Base-by-base conservation (phyloP, 2,888 invertebrate genomes). In the Eupithecia subumbrata region DNA sequence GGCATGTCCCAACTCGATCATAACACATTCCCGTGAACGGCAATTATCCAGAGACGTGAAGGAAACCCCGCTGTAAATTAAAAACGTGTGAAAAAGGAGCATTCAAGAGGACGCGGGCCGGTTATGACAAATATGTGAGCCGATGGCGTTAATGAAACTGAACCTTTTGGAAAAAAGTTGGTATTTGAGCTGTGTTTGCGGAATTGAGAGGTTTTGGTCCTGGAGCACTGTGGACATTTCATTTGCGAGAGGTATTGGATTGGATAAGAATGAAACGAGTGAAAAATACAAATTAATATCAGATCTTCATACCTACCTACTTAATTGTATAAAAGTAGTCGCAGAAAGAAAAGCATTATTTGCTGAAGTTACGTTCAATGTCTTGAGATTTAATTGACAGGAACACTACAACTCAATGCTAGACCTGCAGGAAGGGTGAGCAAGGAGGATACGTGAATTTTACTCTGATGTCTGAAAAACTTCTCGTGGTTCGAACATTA, bases 61-160 rank as follows among this genome's bases (percentile, higher is more conserved):
- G 87, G 87, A 91, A 92, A 92, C 87, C 84, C 92, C 88, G 89
- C 70, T 87, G 87, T 85, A 92, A 93, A 94, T 94, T 93, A 93
- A 94, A 94, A 94, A 94, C 90, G 90, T 87, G 85, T 86, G 86
- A 92, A 94, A 94, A 94, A 92, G 88, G 89, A 92, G 84, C 87
- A 90, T 83, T 87, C 83, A 88, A 85, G 88, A 85, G 83, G 82
- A 84, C 82, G 83, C 88, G 89, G 88, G 89, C 87, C 69, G 89
- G 95, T 93, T 94, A 94, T 95, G 95, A 95, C 95, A 95, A 94
- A 94, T 94, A 95, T 94, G 95, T 94, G 93, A 94, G 91, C 90
- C 90, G 90, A 92, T 91, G 92, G 89, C 87, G 93, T 89, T 94
- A 94, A 95, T 95, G 93, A 95, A 95, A 94, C 92, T 90, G 92